These are phyloP conservation scores for Onthophagus sagittarius DNA, from an alignment of 2,888 invertebrate genomes.

Conservation along the genomic window DNA sequence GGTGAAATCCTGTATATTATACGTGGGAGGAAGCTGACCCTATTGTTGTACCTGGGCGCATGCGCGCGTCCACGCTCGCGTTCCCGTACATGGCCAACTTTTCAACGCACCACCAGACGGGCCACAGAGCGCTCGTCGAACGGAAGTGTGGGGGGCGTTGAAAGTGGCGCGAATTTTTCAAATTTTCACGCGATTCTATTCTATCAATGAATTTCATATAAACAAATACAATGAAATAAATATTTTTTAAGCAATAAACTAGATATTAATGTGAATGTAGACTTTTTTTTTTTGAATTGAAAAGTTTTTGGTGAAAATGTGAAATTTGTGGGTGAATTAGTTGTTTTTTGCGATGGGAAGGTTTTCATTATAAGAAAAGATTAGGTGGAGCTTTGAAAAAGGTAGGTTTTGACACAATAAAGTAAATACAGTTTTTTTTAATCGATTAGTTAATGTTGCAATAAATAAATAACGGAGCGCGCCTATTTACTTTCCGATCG, in stretches of 20 bases:
- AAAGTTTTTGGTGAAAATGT: constrained; percentile 3
- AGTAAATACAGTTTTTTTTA: background rate
- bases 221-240: too few relatives aligned
- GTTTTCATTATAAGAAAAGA: background rate
- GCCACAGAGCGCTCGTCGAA: constrained; percentile 1
- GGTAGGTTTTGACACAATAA: background rate
- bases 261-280: background rate
- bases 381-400: background rate
- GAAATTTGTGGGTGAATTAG: background rate
- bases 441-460: background rate
- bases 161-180: too few relatives aligned
- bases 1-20: constrained; percentile 27
- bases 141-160: background rate
- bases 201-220: too few relatives aligned
- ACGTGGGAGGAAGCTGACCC: constrained; percentile 39
- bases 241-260: too few relatives aligned
- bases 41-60: constrained; percentile 35
- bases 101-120: constrained; percentile 4
- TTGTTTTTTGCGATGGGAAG: background rate
- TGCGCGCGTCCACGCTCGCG: constrained; percentile 25
- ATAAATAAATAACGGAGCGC: background rate
- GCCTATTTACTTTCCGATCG: background rate
- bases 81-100: constrained; percentile 22
- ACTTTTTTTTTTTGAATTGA: background rate
- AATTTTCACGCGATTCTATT: background rate